phyloP scores from a whole-genome alignment of 35 echinoderm and acorn worm genomes.

The Diadema setosum region DNA sequence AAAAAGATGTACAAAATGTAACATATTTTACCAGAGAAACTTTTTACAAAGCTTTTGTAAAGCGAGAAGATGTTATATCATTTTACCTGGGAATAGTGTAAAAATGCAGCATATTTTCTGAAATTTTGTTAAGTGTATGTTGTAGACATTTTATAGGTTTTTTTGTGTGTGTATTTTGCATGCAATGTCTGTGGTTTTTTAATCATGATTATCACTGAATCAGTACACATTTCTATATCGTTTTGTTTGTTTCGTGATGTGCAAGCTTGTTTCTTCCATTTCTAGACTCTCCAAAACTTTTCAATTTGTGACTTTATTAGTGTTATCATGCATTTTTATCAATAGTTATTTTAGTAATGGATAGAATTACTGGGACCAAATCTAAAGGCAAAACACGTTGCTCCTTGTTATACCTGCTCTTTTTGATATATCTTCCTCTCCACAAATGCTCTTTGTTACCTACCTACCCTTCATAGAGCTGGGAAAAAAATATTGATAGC shows the following conservation, averaged over 20 bases:
- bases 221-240: too few species aligned
- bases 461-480: too few species aligned
- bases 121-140: not conserved
- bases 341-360: too few species aligned
- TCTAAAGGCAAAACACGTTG: too few species aligned
- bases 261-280: not conserved
- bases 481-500: too few species aligned
- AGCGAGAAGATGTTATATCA: not conserved
- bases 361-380: too few species aligned
- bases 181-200: not conserved
- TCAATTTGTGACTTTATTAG: too few species aligned
- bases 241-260: not conserved
- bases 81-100: slow-evolving; percentile 1
- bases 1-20: not conserved
- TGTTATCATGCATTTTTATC: too few species aligned
- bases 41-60: slow-evolving; percentile 16
- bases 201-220: not conserved
- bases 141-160: not conserved
- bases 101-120: not conserved
- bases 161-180: not conserved
- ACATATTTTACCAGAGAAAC: slow-evolving; percentile 11
- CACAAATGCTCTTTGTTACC: too few species aligned
- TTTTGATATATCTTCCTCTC: too few species aligned
- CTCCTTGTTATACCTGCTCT: too few species aligned
- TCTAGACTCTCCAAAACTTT: not conserved